Evolutionary conservation across 2,113 vertebrate species (phyloP).

Genomic region (Saccopteryx leptura): DNA sequence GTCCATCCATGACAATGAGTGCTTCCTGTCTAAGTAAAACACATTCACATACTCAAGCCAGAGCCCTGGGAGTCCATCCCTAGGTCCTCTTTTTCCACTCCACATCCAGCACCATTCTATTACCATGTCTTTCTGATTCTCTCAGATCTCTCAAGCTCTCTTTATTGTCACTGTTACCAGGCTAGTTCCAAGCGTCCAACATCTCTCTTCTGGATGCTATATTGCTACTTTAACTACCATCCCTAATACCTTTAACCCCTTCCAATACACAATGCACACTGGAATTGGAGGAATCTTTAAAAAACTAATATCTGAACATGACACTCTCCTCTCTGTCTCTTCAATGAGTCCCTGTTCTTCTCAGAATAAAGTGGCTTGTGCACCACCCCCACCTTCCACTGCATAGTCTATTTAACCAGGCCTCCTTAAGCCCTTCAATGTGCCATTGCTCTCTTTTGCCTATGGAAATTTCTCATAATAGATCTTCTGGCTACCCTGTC

Average conservation of each 20-base stretch:
- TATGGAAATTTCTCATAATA: background rate
- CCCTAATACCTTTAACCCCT: background rate
- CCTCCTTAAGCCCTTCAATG: background rate
- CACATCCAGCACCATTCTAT: background rate
- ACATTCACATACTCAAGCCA: background rate
- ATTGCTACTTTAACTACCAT: background rate
- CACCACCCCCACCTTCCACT: background rate
- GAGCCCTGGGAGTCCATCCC: background rate
- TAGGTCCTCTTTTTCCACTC: background rate
- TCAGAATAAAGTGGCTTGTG: background rate
- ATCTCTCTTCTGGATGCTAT: background rate
- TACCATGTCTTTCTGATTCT: background rate
- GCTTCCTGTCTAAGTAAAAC: background rate
- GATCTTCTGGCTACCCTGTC: background rate
- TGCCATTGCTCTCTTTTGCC: background rate
- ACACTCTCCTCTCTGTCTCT: background rate
- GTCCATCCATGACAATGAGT: background rate
- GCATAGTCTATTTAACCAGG: background rate
- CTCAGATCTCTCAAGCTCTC: background rate
- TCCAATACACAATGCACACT: background rate
- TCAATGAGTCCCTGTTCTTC: background rate
- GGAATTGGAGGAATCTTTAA: background rate
- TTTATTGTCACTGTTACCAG: background rate
- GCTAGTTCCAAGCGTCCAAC: background rate
- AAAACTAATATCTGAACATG: background rate